phyloP scores from a whole-genome alignment of 2,113 vertebrate species.

The Noturus placidus region DNA sequence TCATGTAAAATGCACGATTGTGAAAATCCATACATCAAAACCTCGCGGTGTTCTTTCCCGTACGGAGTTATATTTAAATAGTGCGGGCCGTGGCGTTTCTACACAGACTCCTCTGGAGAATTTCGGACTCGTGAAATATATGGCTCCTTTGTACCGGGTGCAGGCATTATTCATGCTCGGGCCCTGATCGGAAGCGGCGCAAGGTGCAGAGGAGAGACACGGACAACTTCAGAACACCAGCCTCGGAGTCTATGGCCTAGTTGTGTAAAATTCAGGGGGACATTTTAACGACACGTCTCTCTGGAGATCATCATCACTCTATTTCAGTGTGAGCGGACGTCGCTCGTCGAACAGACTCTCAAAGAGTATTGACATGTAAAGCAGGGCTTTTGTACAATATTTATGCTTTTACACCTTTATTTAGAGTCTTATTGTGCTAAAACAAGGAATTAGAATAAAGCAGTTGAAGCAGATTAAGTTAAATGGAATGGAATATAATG shows the following conservation, averaged over 20 bases:
- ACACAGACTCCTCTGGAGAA: constrained; percentile 36
- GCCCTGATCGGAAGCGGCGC: constrained; percentile 2
- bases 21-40: constrained; percentile 45
- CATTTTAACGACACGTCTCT: constrained; percentile 42
- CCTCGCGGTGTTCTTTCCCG: constrained; percentile 40
- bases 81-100: constrained; percentile 50
- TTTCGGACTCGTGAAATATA: constrained; percentile 50
- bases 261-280: constrained; percentile 39
- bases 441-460: neutral
- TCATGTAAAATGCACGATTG: constrained; percentile 51
- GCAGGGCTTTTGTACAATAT: neutral
- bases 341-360: constrained; percentile 3
- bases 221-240: constrained; percentile 39
- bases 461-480: neutral
- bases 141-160: constrained; percentile 51
- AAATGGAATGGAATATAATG: neutral
- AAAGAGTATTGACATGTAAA: neutral
- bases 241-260: constrained; percentile 53
- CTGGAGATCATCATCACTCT: neutral
- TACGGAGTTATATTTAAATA: constrained; percentile 54
- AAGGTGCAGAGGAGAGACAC: constrained; percentile 14
- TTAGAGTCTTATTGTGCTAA: neutral
- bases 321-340: neutral
- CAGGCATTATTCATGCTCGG: constrained; percentile 52
- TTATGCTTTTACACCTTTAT: neutral